Conservation (phyloP, 2,888 invertebrate genomes). For the Acanthosepion esculentum region DNA sequence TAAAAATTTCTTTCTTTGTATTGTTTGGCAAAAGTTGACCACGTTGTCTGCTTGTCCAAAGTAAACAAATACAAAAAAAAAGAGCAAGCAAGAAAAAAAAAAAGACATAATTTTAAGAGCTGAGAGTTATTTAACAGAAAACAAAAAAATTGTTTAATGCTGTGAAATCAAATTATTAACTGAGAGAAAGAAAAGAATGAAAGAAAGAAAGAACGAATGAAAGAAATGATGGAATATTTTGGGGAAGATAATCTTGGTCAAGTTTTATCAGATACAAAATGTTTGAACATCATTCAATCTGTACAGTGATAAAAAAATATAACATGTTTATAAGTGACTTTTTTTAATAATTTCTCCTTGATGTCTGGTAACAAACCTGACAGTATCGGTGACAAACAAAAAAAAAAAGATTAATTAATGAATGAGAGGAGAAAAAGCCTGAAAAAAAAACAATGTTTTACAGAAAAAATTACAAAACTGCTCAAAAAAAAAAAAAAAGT, state of each 20-base stretch:
- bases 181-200: neutral
- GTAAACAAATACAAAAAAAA: neutral
- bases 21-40: neutral
- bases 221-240: neutral
- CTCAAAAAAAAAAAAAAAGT: neutral
- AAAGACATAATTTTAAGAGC: neutral
- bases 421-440: neutral
- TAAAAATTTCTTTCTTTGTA: neutral
- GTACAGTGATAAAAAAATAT: no score
- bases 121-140: neutral
- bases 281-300: neutral
- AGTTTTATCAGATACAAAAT: neutral
- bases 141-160: neutral
- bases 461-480: neutral
- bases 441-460: neutral
- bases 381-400: neutral
- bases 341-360: neutral
- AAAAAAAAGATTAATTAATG: neutral
- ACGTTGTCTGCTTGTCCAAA: neutral
- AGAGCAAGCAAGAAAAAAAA: neutral
- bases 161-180: neutral
- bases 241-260: neutral
- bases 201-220: neutral
- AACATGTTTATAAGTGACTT: neutral
- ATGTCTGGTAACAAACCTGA: neutral